Evolutionary conservation across 1,140 invertebrate genomes (phyloP), one percentile per base, ranked within the genome.

Genomic region (Helicoverpa zea): DNA sequence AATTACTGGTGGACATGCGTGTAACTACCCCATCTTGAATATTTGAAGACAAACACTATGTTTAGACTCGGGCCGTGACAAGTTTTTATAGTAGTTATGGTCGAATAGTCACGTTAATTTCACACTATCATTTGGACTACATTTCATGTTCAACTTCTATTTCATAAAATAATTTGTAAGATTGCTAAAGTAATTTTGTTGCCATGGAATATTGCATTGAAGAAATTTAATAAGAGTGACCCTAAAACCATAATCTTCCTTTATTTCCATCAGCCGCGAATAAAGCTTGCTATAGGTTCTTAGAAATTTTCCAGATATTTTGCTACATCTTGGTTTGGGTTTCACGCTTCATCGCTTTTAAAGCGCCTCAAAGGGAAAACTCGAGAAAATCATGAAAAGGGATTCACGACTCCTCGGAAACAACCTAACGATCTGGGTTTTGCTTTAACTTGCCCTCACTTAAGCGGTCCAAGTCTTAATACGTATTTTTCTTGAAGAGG

Each of bases 41-140:
- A 90, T 91, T 91, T 91, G 85, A 91, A 87, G 86, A 88, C 85
- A 84, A 86, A 81, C 80, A 83, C 68, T 85, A 79, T 89, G 83
- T 89, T 86, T 88, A 84, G 66, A 80, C 81, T 73, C 11, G 59
- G 79, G 74, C 80, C 79, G 80, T 84, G 77, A 82, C 66, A 80
- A 66, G 80, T 68, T 81, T 79, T 83, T 82, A 54, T n/a, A 16
- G 23, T 23, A 51, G 35, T 49, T 75, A 23, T 61, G 58, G 29
- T 4, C 58, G 51, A 30, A 56, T 43, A 29, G 72, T 74, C 54
- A 58, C 23, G 72, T 74, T 58, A 10, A 14, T 54, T 73, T 54
- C 49, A 64, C 63, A 4, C 13, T 30, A 64, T n/a, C 13, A 3
- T 47, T 16, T 61, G 13, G 29, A 13, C 58, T 30, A 29, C 3